Conservation (phyloP, 2,888 invertebrate species). For the Drosophila neotestacea region DNA sequence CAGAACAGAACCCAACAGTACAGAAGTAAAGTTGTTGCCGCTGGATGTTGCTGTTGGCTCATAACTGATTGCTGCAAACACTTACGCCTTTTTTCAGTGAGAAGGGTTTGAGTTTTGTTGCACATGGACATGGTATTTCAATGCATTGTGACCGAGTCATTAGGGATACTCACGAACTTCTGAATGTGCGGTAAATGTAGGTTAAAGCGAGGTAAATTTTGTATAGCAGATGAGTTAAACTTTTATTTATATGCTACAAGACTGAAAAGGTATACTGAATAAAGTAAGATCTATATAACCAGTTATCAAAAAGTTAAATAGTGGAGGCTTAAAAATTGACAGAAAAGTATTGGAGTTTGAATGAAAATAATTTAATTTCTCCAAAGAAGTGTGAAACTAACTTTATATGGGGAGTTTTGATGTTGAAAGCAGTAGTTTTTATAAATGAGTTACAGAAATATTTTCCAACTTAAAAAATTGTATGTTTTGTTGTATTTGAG, state of each 20-base stretch:
- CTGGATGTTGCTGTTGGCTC: conserved; percentile 43
- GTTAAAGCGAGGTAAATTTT: neutral
- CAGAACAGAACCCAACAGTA: conserved; percentile 29
- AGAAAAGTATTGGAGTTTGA: too few relatives aligned
- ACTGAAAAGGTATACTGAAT: neutral
- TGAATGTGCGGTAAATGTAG: neutral
- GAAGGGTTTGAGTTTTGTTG: conserved; percentile 10
- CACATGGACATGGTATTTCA: conserved; percentile 22
- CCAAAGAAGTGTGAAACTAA: too few relatives aligned
- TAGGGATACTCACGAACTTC: conserved; percentile 54
- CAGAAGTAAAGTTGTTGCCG: conserved; percentile 36
- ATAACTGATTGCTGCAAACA: conserved; percentile 79
- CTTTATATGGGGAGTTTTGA: too few relatives aligned
- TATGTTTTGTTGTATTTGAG: too few relatives aligned
- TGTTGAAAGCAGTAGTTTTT: too few relatives aligned
- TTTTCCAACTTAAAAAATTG: too few relatives aligned
- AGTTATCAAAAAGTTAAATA: too few relatives aligned
- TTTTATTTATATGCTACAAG: neutral
- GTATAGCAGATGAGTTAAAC: conserved; percentile 2
- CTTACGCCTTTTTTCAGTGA: conserved; percentile 49
- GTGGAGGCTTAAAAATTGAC: too few relatives aligned
- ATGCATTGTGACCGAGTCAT: conserved; percentile 35
- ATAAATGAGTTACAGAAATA: too few relatives aligned
- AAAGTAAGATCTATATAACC: too few relatives aligned
- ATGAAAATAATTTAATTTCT: too few relatives aligned